A percentile compares a stretch with the other conserved stretches of the same genome.
phyloP scores from a whole-genome alignment of 1,140 invertebrate species.

The Drosophila azteca region DNA sequence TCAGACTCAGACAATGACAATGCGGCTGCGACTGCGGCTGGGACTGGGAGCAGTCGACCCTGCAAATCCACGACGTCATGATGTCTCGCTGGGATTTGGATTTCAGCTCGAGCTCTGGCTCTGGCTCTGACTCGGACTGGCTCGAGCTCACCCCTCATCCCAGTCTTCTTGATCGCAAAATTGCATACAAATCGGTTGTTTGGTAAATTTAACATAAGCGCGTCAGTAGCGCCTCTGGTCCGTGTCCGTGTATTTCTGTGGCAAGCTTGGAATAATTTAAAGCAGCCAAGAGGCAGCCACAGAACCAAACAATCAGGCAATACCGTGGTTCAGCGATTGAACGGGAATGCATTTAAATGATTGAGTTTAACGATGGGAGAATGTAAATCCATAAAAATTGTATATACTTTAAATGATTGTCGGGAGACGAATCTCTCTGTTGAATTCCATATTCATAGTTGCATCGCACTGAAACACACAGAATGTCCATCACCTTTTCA shows the following conservation, averaged over 20 bases:
- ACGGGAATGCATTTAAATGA: background rate
- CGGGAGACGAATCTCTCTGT: too few relatives aligned
- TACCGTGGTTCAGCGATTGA: conserved; percentile 14
- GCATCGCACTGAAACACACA: background rate
- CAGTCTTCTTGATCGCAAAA: conserved; percentile 58
- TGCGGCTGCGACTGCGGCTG: conserved; percentile 2
- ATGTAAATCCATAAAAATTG: background rate
- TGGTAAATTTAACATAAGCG: conserved; percentile 82
- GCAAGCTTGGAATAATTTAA: conserved; percentile 80
- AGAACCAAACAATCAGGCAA: conserved; percentile 29
- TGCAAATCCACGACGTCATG: conserved; percentile 76
- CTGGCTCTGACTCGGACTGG: too few relatives aligned
- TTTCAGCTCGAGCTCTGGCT: conserved; percentile 45
- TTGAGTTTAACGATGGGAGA: background rate
- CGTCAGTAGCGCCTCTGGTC: conserved; percentile 79
- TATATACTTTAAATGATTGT: background rate
- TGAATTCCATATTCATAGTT: background rate
- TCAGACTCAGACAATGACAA: conserved; percentile 47
- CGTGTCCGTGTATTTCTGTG: conserved; percentile 49
- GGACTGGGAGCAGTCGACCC: conserved; percentile 13
- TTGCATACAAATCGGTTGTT: conserved; percentile 83
- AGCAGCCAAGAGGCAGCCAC: conserved; percentile 32
- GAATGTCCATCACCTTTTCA: too few relatives aligned
- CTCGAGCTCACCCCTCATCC: background rate
- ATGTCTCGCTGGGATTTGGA: conserved; percentile 83